Evolutionary conservation across 2,113 vertebrate species (phyloP).

Genomic region (Eretmodus cyanostictus): DNA sequence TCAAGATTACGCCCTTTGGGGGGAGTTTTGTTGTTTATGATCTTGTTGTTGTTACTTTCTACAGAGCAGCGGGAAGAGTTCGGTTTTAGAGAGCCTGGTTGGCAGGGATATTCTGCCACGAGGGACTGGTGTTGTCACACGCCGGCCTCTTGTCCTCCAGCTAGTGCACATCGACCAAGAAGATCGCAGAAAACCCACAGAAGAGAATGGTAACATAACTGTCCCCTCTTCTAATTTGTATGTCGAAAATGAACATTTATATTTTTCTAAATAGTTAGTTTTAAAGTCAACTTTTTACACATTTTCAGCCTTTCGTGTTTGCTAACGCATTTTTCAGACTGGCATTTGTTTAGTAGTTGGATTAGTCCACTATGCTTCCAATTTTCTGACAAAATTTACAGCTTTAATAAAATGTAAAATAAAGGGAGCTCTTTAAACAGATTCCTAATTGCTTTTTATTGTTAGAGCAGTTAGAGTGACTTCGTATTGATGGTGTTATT

Average conservation of each 20-base stretch:
- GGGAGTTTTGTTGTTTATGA: neutral
- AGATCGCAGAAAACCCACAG: slow-evolving; percentile 84
- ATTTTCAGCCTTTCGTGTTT: neutral
- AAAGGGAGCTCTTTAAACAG: neutral
- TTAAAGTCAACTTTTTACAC: neutral
- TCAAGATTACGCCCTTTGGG: neutral
- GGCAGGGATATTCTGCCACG: slow-evolving; percentile 91
- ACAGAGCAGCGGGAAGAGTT: slow-evolving; percentile 99
- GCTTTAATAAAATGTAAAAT: neutral
- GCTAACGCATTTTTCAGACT: neutral
- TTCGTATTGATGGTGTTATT: neutral
- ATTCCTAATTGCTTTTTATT: neutral
- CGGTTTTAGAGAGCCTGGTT: slow-evolving; percentile 94
- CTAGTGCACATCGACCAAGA: slow-evolving; percentile 89
- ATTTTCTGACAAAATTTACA: neutral
- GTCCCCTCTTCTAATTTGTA: neutral
- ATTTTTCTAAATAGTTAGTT: neutral
- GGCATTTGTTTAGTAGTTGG: neutral
- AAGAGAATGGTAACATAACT: slow-evolving; percentile 86
- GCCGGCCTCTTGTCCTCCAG: slow-evolving; percentile 93
- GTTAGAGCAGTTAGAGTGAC: neutral
- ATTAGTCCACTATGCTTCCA: neutral
- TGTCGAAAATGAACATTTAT: neutral
- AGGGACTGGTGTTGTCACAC: slow-evolving; percentile 94
- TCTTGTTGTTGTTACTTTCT: slow-evolving; percentile 26